phyloP scores from a whole-genome alignment of 1,140 invertebrate genomes.

The Pseudomyrmex pallidus region DNA sequence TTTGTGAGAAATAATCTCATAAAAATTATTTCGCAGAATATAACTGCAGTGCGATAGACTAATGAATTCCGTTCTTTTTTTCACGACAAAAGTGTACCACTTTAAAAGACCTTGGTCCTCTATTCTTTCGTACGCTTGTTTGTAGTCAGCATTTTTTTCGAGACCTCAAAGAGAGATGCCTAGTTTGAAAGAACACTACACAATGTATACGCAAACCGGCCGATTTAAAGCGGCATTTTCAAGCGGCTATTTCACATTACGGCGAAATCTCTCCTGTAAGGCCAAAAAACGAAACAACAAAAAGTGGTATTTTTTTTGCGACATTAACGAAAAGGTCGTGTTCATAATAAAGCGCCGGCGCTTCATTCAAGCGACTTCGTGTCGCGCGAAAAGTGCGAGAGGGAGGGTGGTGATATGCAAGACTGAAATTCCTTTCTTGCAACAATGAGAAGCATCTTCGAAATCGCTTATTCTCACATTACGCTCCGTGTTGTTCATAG shows the following conservation, averaged over 20 bases:
- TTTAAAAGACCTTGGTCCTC: neutral
- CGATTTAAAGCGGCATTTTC: neutral
- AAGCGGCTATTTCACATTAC: neutral
- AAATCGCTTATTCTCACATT: neutral
- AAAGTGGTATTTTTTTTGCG: neutral
- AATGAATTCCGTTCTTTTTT: neutral
- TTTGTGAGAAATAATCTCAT: neutral
- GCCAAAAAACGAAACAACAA: neutral
- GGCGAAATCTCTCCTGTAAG: neutral
- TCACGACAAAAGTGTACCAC: neutral
- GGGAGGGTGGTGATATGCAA: neutral
- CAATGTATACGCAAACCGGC: neutral
- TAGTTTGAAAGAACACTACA: neutral
- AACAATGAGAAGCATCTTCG: neutral
- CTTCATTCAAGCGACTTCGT: neutral
- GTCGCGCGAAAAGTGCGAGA: neutral
- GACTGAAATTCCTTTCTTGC: constrained; percentile 6
- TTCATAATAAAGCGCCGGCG: constrained; percentile 17
- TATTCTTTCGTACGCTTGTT: constrained; percentile 11
- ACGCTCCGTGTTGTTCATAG: neutral
- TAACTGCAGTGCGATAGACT: neutral
- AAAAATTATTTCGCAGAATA: neutral
- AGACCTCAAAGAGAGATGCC: constrained; percentile 20
- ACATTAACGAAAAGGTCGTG: constrained; percentile 17
- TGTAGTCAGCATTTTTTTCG: constrained; percentile 9